Percentiles rank a stretch among this genome's conserved stretches.
phyloP scores from a whole-genome alignment of 2,888 invertebrate genomes.

The Euspilapteryx auroguttella region DNA sequence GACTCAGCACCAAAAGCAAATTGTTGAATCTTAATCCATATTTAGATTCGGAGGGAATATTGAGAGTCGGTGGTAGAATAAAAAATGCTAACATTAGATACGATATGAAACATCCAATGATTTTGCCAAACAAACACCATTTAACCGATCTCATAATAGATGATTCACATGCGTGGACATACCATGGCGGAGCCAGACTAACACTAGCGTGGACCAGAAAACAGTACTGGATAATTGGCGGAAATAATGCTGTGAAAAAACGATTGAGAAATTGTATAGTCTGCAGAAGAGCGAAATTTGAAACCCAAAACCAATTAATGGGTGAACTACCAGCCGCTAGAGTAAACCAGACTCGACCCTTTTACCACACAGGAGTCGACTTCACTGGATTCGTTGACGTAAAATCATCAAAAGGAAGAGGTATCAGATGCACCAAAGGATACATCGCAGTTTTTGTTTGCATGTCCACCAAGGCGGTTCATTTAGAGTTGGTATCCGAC shows the following conservation, averaged over 20 bases:
- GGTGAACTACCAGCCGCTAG: conserved; percentile 1
- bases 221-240: conserved; percentile 3
- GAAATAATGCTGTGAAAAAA: conserved; percentile 5
- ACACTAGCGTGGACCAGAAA: not conserved
- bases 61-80: conserved; percentile 2
- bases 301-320: not conserved
- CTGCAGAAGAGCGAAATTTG: conserved; percentile 2
- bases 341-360: not conserved
- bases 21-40: conserved; percentile 1
- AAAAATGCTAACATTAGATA: not conserved
- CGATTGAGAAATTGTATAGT: conserved; percentile 6
- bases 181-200: conserved; percentile 4
- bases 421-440: conserved; percentile 1
- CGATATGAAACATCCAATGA: conserved; percentile 3
- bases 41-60: conserved; percentile 1
- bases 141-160: conserved; percentile 2
- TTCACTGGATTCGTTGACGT: conserved; percentile 1
- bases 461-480: conserved; percentile 6
- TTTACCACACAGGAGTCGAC: not conserved
- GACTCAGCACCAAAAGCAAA: not conserved
- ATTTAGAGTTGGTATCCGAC: conserved; percentile 8
- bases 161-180: conserved; percentile 2
- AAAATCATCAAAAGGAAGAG: not conserved
- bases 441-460: conserved; percentile 2
- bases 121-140: conserved; percentile 1